Evolutionary conservation across 2,888 invertebrate species (phyloP).

Genomic region (Aphodius sticticus): DNA sequence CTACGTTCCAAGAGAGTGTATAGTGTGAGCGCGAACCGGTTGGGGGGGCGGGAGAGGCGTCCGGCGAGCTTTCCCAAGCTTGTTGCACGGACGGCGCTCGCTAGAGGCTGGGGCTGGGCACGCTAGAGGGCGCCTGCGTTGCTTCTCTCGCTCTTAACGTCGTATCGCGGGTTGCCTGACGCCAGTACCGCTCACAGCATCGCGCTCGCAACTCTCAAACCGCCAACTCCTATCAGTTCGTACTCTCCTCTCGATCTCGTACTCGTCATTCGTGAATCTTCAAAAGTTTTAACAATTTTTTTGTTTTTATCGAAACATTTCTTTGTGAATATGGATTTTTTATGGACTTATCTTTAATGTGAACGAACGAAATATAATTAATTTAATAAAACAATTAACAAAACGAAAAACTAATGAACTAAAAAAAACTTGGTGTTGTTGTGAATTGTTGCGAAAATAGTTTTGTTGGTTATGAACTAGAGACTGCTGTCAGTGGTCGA

Average conservation of each 20-base stretch:
- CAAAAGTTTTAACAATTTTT: neutral
- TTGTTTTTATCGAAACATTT: neutral
- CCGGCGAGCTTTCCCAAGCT: neutral
- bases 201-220: neutral
- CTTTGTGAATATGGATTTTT: too few relatives aligned
- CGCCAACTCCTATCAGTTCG: neutral
- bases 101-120: neutral
- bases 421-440: too few relatives aligned
- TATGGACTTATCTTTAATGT: too few relatives aligned
- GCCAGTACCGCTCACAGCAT: conserved; percentile 4
- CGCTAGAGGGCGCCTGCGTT: neutral
- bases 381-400: too few relatives aligned
- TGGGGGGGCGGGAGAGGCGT: neutral
- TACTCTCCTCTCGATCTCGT: neutral
- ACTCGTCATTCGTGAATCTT: neutral
- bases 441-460: too few relatives aligned
- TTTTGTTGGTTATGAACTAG: too few relatives aligned
- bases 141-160: neutral
- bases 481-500: too few relatives aligned
- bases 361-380: too few relatives aligned
- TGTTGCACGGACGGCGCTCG: neutral
- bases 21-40: neutral
- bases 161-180: neutral
- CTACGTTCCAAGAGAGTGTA: neutral
- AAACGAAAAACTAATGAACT: too few relatives aligned